Evolutionary conservation across 2,797 vertebrate species (phyloP), one percentile per base, ranked within the genome.

Genomic region (Pristis pectinata): DNA sequence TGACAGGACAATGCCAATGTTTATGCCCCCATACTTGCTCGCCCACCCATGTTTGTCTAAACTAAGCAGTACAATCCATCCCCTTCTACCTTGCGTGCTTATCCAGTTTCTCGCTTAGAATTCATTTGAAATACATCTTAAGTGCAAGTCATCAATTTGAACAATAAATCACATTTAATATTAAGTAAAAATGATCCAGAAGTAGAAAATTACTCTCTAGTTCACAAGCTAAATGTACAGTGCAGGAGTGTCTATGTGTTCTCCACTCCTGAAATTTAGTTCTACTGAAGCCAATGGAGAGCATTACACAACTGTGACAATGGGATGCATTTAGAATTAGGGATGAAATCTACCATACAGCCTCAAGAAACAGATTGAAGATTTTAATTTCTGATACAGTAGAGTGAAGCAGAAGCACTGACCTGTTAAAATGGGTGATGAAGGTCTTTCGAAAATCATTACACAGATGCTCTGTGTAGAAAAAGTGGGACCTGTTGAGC

Each of bases 381-480:
- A 76, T 17, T 94, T 53, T 15, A 70, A 94, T 56, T 49, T 53
- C 44, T 53, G 92, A 53, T 56, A 34, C 13, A 4, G 30, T 44
- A 74, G 10, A 95, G 95, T 27, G 64, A 53, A 10, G 44, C 77
- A 91, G 37, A n/a, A 22, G 22, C 11, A 94, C 94, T 77, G 95
- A 97, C 96, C 95, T 97, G 94, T 95, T 96, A 61, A 97, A 95
- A 3, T 96, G 96, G 89, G 94, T 83, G 74, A 95, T 95, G 44
- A 96, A 96, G 30, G 95, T 97, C 93, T 96, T 96, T 79, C 96
- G 95, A 95, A 97, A 96, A 94, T 97, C 96, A 53, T 79, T 96
- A 94, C 95, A 95, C 93, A 97, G 96, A 1, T 94, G 93, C 3
- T 97, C 95, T 0, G 96, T 95, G 95, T 97, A 97, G 95, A 96